These are phyloP conservation scores for Tetramorium parvispinum DNA, from an alignment of 1,140 invertebrate species.

Conservation along the genomic window DNA sequence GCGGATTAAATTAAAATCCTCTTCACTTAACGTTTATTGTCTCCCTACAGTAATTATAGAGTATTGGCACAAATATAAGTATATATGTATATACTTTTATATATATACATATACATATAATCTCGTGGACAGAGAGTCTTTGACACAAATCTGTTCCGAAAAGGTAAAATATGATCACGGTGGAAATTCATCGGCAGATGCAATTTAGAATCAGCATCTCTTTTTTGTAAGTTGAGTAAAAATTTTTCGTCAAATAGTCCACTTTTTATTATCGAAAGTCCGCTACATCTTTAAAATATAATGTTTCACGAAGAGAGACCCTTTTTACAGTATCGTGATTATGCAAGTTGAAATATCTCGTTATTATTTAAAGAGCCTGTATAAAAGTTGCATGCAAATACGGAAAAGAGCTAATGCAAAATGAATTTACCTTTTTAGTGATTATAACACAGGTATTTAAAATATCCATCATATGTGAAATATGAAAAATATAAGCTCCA, in stretches of 20 bases:
- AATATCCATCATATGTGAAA: conserved; percentile 1
- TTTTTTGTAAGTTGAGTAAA: conserved; percentile 24
- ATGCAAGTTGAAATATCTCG: neutral
- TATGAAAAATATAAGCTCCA: neutral
- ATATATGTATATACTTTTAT: too few species aligned
- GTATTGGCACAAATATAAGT: neutral
- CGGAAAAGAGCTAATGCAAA: neutral
- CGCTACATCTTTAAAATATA: conserved; percentile 8
- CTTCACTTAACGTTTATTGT: conserved; percentile 40
- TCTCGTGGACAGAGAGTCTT: conserved; percentile 10
- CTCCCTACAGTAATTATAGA: neutral
- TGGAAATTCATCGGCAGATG: conserved; percentile 22
- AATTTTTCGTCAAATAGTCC: conserved; percentile 20
- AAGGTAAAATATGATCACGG: conserved; percentile 30
- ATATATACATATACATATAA: neutral
- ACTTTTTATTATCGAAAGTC: conserved; percentile 42
- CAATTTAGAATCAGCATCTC: neutral
- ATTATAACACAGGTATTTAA: neutral
- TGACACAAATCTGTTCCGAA: conserved; percentile 52
- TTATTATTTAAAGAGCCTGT: conserved; percentile 24
- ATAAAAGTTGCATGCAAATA: conserved; percentile 3
- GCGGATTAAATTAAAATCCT: conserved; percentile 22
- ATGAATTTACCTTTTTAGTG: conserved; percentile 4
- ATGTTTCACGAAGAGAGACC: neutral
- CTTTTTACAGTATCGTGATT: neutral